Conservation (phyloP, 2,888 invertebrate genomes). For the Rapana venosa region DNA sequence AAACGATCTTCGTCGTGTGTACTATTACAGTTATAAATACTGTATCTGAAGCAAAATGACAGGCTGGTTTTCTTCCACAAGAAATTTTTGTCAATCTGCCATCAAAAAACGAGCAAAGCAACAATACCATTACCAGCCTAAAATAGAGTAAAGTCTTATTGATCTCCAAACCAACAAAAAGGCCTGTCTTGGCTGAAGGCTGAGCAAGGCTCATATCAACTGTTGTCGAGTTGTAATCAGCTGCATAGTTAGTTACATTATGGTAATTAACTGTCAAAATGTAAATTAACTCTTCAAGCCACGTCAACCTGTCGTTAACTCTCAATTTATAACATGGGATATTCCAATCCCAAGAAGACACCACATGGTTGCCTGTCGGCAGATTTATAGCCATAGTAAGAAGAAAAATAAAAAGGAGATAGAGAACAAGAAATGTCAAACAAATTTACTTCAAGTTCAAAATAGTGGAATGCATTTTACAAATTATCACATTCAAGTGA, state of each 20-base stretch:
- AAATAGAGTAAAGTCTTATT: background rate
- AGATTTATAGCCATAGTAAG: background rate
- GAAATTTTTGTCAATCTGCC: no score
- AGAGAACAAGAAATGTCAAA: background rate
- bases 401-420: background rate
- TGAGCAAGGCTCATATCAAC: conserved; percentile 7
- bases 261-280: background rate
- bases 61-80: no score
- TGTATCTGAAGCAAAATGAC: no score
- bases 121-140: background rate
- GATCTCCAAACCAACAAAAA: background rate
- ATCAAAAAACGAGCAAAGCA: no score
- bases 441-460: background rate
- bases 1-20: no score
- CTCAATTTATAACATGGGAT: background rate
- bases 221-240: background rate
- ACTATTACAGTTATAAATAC: no score
- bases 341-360: background rate
- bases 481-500: conserved; percentile 6
- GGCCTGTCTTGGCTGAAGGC: background rate
- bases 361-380: background rate
- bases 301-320: background rate
- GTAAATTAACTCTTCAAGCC: background rate
- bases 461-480: conserved; percentile 7
- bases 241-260: background rate